Base-by-base conservation (phyloP, 2,888 invertebrate species). In the Cerceris ruficornis region DNA sequence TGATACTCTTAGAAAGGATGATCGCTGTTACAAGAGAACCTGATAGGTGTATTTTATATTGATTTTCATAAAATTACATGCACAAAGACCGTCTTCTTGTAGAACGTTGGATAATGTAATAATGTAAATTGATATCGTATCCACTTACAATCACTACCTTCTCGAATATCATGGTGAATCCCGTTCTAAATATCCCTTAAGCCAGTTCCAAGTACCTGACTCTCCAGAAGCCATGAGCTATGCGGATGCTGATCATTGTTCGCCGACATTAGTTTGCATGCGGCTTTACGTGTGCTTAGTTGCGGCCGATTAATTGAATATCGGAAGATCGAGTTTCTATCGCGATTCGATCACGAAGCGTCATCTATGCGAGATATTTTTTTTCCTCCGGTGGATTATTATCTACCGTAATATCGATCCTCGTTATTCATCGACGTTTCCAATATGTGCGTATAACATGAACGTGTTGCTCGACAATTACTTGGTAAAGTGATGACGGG, bases 221-320 rank as follows among this genome's bases (percentile, higher is more conserved):
- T 70, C 72, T 69, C 61, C 42, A 57, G 62, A 71, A 75, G 61
- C 62, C n/a, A 17, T 69, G 15, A 71, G 55, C 46, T 80, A 57
- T 46, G 70, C 17, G 64, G 59, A 69, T 62, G 42, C 58, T 52
- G 77, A 77, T 75, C 66, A 75, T 74, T 54, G 67, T 70, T 67
- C 66, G 55, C 69, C 67, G 57, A 55, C 60, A 77, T 57, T 77
- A 61, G 13, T 41, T 72, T 55, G 67, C 59, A 43, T 46, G 17
- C 69, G 69, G 62, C 66, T 76, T 68, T 49, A 17, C 0, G 5
- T 39, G 64, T 41, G n/a, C 62, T 70, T 66, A 70, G 55, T 64
- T 57, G 52, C 60, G 58, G 55, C 17, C 69, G 65, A 68, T 71
- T 82, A 81, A 82, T 81, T 72, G 68, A 77, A 74, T 71, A 69